Base-by-base conservation (phyloP, 2,888 invertebrate genomes). In the Zygaena filipendulae region DNA sequence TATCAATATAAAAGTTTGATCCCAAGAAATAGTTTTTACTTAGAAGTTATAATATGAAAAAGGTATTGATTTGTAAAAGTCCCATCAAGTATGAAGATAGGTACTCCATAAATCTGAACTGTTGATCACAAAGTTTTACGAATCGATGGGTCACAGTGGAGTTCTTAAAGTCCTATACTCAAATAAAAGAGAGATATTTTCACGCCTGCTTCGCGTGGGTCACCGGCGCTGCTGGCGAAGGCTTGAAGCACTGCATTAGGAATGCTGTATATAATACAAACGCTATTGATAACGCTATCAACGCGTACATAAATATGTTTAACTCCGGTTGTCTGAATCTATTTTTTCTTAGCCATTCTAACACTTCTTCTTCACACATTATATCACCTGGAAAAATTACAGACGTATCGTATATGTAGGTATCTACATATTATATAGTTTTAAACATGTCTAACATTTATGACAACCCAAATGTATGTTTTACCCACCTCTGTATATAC, bases 261-360 rank as follows among this genome's bases (percentile, higher is more conserved):
- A 95, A 95, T 31, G 92, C 90, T 9, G 95, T 95, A 67, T 95
- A 95, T 71, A 94, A 83, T 21, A 94, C 82, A 59, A 95, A 95
- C 25, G 91, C 90, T 52, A 92, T 81, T 29, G 91, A 88, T 41
- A 95, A 85, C 11, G 93, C 92, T 57, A 93, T 86, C 47, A 95
- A 81, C 27, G 92, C 92, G 64, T 95, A 95, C 95, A 95, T 95
- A 66, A 95, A 95, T 45, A 95, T 87, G 60, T 94, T 95, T 22
- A 95, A 71, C 63, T 95, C 95, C 0, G 95, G 95, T 54, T 94
- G 94, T 27, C 94, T 86, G 81, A 93, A 95, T 45, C 95, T 85
- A 64, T 95, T 95, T 74, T 95, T 95, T 47, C 93, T 86, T 42
- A 95, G 79, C 95, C 95, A 95, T 49, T 95, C 95, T 39, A 95